Conservation (phyloP, 2,888 invertebrate genomes). For the Tenodera sinensis region DNA sequence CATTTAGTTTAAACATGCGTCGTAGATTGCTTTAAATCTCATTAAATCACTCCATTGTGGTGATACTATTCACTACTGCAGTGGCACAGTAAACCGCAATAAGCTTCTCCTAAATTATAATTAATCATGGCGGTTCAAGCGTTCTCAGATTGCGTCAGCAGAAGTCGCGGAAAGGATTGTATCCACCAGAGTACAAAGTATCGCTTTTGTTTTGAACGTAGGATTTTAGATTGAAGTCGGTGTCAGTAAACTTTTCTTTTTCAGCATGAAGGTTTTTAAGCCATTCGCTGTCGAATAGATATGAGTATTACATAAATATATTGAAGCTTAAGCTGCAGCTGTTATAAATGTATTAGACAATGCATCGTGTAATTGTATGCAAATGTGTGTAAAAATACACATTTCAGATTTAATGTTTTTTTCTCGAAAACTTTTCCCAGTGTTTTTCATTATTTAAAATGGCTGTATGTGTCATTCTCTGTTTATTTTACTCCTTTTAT, state of each 20-base stretch:
- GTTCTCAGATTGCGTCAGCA: not conserved
- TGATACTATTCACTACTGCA: not conserved
- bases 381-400: no score
- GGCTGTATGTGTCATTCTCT: no score
- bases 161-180: not conserved
- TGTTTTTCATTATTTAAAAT: no score
- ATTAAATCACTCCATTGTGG: not conserved
- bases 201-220: not conserved
- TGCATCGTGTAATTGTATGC: no score
- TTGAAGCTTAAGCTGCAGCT: no score
- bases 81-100: not conserved
- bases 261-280: not conserved
- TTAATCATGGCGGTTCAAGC: not conserved
- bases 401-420: no score
- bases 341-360: no score
- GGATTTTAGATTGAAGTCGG: no score
- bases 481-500: no score
- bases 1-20: not conserved
- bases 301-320: no score
- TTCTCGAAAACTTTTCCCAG: no score
- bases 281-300: no score
- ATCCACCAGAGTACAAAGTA: not conserved
- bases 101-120: not conserved
- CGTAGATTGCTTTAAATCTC: not conserved
- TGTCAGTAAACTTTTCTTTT: not conserved